Evolutionary conservation across 2,113 vertebrate species (phyloP).

Genomic region (Argyrosomus japonicus): DNA sequence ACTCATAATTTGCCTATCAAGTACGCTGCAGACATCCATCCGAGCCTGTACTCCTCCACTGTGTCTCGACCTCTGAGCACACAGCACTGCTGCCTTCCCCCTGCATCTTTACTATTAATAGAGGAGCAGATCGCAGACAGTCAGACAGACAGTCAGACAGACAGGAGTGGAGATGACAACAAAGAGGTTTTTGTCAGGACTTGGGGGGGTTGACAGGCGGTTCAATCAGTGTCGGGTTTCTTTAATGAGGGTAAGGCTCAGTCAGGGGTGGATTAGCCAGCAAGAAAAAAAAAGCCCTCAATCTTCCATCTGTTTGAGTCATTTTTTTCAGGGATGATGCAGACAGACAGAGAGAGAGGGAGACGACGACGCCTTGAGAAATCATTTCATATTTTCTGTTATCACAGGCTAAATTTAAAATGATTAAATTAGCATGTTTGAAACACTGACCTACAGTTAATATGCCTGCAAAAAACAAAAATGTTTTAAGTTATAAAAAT

Average conservation of each 20-base stretch:
- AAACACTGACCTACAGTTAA: constrained; percentile 4
- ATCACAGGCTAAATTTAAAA: no score
- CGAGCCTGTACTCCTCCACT: not conserved
- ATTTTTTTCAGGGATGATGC: constrained; percentile 18
- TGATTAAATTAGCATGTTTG: not conserved
- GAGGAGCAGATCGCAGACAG: constrained; percentile 4
- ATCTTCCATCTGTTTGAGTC: constrained; percentile 45
- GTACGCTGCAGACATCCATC: constrained; percentile 2
- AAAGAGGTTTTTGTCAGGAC: constrained; percentile 55
- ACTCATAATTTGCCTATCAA: constrained; percentile 1
- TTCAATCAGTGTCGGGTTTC: constrained; percentile 55
- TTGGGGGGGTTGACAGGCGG: constrained; percentile 9
- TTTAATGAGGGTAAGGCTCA: constrained; percentile 55
- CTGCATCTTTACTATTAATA: constrained; percentile 36
- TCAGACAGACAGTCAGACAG: constrained; percentile 5
- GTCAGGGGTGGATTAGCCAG: constrained; percentile 51
- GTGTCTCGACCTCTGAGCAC: constrained; percentile 5
- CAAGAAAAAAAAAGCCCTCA: constrained; percentile 12
- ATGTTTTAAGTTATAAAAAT: not conserved
- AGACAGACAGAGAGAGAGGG: no score
- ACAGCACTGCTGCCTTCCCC: not conserved
- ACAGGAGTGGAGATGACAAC: constrained; percentile 25
- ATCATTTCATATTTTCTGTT: no score
- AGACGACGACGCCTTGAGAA: no score
- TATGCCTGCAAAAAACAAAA: not conserved